Base-by-base conservation (phyloP, 2,888 invertebrate species). In the Pseudococcus jackbeardsleyi region DNA sequence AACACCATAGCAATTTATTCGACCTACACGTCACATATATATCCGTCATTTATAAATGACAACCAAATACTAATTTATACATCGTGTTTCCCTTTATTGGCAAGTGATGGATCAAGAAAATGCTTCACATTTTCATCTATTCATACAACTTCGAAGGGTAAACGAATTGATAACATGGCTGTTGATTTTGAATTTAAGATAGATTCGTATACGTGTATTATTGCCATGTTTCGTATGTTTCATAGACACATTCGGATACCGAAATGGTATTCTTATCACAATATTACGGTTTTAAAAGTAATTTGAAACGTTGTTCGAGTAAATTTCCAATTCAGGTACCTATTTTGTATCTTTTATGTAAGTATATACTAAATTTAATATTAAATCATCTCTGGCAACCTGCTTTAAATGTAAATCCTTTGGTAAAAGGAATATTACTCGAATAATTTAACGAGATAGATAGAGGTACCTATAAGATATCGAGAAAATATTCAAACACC, bases 11-110 rank as follows among this genome's bases (percentile, higher is more conserved):
- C 46, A 82, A 82, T 46, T 42, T 46, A 46, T 82, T 42, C 46
- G 46, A 77, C 77, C 33, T 77, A 39, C 39, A 77, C 77, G 39
- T 77, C 33, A 77, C 77, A 77, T 77, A 17, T 77, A 64, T 64
- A 64, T 77, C 77, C 39, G 77, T 77, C 77, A 77, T 77, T 77
- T 77, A 77, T 39, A 72, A 33, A 72, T 77, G 77, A 77, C 77
- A 77, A 42, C 77, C 39, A 39, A 77, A 77, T 77, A 54, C 77
- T 77, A 77, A 77, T 77, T 77, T 77, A 77, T 42, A 39, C 77
- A 64, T 22, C 64, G 64, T 64, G 39, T 77, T 42, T 77, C 39
- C 72, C n/a, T n/a, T 77, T 77, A 77, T 77, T 77, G 77, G 77
- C 77, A 77, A 26, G 59, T 59, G 59, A 59, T n/a, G n/a, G 59